Evolutionary conservation across 2,888 invertebrate genomes (phyloP).

Genomic region (Agonopterix arenella): DNA sequence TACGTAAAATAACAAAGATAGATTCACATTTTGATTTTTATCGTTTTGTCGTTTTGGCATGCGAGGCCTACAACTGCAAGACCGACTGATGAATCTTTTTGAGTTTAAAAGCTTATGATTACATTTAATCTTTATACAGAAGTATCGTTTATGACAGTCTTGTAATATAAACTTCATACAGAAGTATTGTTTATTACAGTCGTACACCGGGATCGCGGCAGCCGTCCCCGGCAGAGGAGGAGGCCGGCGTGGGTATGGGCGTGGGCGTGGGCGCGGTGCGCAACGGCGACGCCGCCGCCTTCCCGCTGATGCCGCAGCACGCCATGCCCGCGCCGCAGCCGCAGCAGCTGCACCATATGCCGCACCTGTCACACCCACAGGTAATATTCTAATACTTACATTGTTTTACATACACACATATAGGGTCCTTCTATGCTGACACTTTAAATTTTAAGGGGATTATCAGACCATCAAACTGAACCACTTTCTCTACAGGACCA

Average conservation of each 20-base stretch:
- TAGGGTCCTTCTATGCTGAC: too few relatives aligned
- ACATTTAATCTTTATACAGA: background rate
- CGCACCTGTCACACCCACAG: constrained; percentile 66
- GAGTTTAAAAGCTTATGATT: too few relatives aligned
- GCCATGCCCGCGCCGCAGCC: constrained; percentile 61
- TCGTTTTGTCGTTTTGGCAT: too few relatives aligned
- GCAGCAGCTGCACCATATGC: constrained; percentile 61
- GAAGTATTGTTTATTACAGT: constrained; percentile 62
- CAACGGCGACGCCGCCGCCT: constrained; percentile 60
- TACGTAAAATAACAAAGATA: too few relatives aligned
- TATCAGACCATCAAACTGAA: too few relatives aligned
- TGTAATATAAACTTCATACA: background rate
- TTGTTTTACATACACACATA: too few relatives aligned
- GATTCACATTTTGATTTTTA: too few relatives aligned
- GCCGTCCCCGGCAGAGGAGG: constrained; percentile 94
- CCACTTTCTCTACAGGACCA: too few relatives aligned
- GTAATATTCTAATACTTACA: constrained; percentile 23
- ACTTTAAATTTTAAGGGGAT: too few relatives aligned
- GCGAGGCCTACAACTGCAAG: too few relatives aligned
- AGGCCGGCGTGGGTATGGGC: constrained; percentile 80
- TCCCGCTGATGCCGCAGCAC: constrained; percentile 66
- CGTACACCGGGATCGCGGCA: constrained; percentile 94
- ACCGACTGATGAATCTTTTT: too few relatives aligned
- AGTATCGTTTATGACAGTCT: constrained; percentile 70
- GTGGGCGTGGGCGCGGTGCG: constrained; percentile 56